Base-by-base conservation (phyloP, 2,113 vertebrate species). In the Lota lota region DNA sequence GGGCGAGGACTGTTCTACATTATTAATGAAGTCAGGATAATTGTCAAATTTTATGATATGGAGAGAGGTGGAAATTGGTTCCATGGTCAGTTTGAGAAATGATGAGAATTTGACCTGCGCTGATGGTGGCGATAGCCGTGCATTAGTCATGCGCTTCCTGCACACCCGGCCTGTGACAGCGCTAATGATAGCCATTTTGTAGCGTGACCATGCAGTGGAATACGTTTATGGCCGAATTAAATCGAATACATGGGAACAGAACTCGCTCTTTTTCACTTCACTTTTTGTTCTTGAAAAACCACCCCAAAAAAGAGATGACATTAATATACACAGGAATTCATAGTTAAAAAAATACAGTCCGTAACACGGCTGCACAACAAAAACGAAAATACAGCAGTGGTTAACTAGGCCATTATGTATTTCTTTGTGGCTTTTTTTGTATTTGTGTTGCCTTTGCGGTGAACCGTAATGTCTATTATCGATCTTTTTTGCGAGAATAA, bases 31-130 rank as follows among this genome's bases (percentile, higher is more conserved):
- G 89, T 93, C 89, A 61, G 82, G 87, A 91, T 94, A 94, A 98
- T 96, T 95, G 93, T 93, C 75, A 94, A 92, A 91, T 92, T 96
- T 95, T 95, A 97, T 95, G 93, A 93, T 88, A 92, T 91, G 84
- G 84, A 83, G 90, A 95, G 92, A 93, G 84, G 81, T 92, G 89
- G 87, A 94, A 95, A 97, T 96, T 93, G 90, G 91, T 93, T 96
- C 91, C 89, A 94, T 92, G 94, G 94, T 95, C 93, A 95, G 93
- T 94, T 93, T 94, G 93, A 96, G 93, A 93, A 95, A 96, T 95
- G 90, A 95, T 83, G 81, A 90, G 92, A 92, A 88, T 92, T 87
- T 88, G 92, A 91, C 89, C 94, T 89, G 88, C 90, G 77, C 87
- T 63, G 85, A 92, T 91, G 89, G 77, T 78, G 87, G 90, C 88